Evolutionary conservation across 2,888 invertebrate genomes (phyloP).

Genomic region (Gortyna flavago): DNA sequence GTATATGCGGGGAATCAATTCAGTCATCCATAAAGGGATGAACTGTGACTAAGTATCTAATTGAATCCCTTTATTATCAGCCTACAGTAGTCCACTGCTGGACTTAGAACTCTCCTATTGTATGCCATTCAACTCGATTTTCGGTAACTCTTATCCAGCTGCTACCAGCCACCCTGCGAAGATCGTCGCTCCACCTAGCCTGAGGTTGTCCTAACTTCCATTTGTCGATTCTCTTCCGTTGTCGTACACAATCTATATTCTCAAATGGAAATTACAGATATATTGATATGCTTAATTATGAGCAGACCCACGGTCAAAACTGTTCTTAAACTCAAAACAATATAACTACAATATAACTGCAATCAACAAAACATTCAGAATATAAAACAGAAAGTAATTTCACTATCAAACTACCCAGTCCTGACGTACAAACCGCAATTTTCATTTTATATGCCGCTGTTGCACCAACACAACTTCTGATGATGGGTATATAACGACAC

Average conservation of each 20-base stretch:
- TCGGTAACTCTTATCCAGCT: neutral
- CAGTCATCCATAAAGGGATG: neutral
- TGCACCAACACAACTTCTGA: constrained; percentile 28
- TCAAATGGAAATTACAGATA: neutral
- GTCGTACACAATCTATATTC: neutral
- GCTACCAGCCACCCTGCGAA: neutral
- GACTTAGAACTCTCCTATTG: neutral
- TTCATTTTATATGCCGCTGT: constrained; percentile 27
- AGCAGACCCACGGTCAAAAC: neutral
- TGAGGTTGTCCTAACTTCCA: neutral
- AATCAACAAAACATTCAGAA: constrained; percentile 29
- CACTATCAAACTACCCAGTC: constrained; percentile 39
- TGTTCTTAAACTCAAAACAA: neutral
- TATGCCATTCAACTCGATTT: neutral
- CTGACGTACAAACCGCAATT: constrained; percentile 45
- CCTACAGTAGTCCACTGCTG: no score
- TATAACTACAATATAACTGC: neutral
- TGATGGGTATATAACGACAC: constrained; percentile 42
- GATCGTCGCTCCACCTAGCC: neutral
- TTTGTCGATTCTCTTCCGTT: neutral
- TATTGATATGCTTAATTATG: neutral
- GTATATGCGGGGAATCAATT: neutral
- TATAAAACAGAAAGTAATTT: constrained; percentile 52
- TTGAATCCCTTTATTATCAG: neutral
- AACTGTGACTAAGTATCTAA: neutral